These are phyloP conservation scores for Andrena bucephala DNA, from an alignment of 2,888 invertebrate genomes.

Conservation along the genomic window DNA sequence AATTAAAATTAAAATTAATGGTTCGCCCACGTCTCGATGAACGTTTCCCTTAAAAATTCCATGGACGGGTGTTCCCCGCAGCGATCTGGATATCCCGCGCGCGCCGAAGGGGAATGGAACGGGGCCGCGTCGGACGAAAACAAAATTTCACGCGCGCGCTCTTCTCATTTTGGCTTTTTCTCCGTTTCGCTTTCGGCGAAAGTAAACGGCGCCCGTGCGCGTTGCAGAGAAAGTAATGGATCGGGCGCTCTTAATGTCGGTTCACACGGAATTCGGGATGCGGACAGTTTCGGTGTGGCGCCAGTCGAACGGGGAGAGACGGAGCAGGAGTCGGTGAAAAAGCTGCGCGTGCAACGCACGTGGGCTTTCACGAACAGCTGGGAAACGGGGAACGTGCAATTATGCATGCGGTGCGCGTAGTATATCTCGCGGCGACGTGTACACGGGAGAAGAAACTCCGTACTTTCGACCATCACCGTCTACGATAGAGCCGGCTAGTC, in stretches of 20 bases:
- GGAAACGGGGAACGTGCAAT: slow-evolving; percentile 65
- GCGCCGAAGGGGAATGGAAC: background rate
- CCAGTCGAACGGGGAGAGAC: slow-evolving; percentile 32
- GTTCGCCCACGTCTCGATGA: background rate
- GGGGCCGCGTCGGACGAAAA: slow-evolving; percentile 42
- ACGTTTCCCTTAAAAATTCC: background rate
- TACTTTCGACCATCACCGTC: slow-evolving; percentile 66
- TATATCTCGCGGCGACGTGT: slow-evolving; percentile 28
- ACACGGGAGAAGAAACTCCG: slow-evolving; percentile 67
- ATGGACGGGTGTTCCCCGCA: background rate
- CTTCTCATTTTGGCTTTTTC: slow-evolving; percentile 55
- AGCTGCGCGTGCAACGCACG: slow-evolving; percentile 20
- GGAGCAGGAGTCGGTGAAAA: background rate
- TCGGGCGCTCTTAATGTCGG: slow-evolving; percentile 59
- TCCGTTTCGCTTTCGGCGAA: slow-evolving; percentile 69
- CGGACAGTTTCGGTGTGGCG: slow-evolving; percentile 43
- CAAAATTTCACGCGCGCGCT: slow-evolving; percentile 58
- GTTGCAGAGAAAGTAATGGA: slow-evolving; percentile 69
- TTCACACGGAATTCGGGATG: slow-evolving; percentile 64
- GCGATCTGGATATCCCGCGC: background rate
- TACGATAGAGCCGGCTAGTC: slow-evolving; percentile 54
- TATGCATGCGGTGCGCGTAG: slow-evolving; percentile 34
- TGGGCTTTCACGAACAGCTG: slow-evolving; percentile 76
- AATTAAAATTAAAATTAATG: background rate
- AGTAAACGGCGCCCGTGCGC: slow-evolving; percentile 63